Conservation (phyloP, 64 coral and sea anemone genomes). For the Catalaphyllia jardinei region DNA sequence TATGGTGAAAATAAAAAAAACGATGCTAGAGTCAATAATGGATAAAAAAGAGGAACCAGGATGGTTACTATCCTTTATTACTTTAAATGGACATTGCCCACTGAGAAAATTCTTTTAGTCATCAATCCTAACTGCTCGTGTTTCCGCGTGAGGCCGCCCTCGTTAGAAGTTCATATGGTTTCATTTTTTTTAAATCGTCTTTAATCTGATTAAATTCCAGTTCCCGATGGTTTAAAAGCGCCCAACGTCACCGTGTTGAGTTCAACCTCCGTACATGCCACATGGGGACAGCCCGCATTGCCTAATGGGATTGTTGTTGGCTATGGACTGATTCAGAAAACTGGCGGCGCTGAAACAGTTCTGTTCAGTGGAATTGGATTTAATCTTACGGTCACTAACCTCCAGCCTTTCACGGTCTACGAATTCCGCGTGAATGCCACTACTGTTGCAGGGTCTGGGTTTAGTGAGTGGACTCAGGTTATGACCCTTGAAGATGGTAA, state of each 20-base stretch:
- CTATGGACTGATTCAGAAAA: conserved; percentile 74
- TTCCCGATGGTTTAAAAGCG: conserved; percentile 68
- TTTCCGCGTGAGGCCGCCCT: no score
- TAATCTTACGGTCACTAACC: conserved; percentile 27
- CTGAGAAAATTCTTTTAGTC: no score
- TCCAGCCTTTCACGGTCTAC: conserved; percentile 79
- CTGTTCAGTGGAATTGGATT: conserved; percentile 55
- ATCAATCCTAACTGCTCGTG: no score
- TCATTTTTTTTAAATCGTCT: neutral
- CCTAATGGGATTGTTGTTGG: conserved; percentile 79
- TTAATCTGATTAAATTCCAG: conserved; percentile 43
- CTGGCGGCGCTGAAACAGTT: conserved; percentile 1
- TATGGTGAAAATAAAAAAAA: no score
- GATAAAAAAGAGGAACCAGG: no score
- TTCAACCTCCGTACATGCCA: conserved; percentile 66
- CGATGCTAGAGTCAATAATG: no score
- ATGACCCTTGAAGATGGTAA: conserved; percentile 87
- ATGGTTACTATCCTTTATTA: no score
- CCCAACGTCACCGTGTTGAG: conserved; percentile 83
- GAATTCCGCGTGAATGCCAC: conserved; percentile 77
- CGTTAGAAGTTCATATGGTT: neutral
- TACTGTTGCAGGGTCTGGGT: conserved; percentile 66
- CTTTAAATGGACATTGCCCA: no score
- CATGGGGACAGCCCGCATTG: conserved; percentile 76
- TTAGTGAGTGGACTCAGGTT: conserved; percentile 41